A percentile compares a stretch with the other conserved stretches of the same genome.
Conservation (phyloP, 30 jellyfish, hydroid and myxozoan genomes). For the Turritopsis rubra region DNA sequence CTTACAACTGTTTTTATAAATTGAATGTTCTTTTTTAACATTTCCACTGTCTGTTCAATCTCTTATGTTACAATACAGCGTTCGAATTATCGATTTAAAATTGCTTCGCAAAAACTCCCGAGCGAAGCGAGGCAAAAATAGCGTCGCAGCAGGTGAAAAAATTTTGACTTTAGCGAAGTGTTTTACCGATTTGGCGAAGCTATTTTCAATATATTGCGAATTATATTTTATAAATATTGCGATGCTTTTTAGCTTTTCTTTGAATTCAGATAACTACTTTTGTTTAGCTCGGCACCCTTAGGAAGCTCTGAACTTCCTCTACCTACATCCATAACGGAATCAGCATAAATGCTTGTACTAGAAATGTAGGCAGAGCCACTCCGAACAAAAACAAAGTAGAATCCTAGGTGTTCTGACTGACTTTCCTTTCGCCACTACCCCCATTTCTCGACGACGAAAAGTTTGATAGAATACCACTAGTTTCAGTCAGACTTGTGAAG, state of each 20-base stretch:
- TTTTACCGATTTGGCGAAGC: background rate
- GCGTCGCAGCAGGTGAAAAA: background rate
- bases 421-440: background rate
- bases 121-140: background rate
- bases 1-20: too few species aligned
- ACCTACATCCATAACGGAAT: background rate
- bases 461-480: background rate
- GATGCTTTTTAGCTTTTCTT: background rate
- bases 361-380: background rate
- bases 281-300: background rate
- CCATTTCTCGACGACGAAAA: background rate
- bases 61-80: too few species aligned
- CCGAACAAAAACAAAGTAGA: background rate
- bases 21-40: too few species aligned
- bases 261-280: background rate
- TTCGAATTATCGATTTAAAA: background rate
- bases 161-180: background rate
- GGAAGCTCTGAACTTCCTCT: background rate
- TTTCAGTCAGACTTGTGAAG: background rate
- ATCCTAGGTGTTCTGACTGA: background rate
- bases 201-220: background rate
- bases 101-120: background rate
- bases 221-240: background rate
- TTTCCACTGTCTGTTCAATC: too few species aligned
- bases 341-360: background rate